These are phyloP conservation scores for Larimichthys polyactis DNA, from an alignment of 2,113 vertebrate genomes.

Conservation along the genomic window DNA sequence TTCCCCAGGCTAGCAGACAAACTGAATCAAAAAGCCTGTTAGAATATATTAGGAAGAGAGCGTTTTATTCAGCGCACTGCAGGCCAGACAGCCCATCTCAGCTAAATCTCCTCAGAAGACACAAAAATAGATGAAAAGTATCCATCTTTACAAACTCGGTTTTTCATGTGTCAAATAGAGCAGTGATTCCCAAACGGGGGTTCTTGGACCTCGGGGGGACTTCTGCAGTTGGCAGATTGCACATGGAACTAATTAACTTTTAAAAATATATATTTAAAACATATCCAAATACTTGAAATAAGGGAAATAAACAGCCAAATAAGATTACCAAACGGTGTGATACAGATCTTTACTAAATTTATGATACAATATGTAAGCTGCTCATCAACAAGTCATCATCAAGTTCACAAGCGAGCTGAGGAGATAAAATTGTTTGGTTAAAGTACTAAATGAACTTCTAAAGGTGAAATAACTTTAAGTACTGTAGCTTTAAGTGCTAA, in stretches of 20 bases:
- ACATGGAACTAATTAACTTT: neutral
- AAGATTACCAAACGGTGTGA: neutral
- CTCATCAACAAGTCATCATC: neutral
- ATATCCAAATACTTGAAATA: neutral
- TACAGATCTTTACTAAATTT: neutral
- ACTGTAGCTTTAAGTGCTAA: no score
- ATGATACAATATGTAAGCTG: neutral
- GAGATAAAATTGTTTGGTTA: no score
- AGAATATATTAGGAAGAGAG: conserved; percentile 31
- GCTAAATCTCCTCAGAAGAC: conserved; percentile 7
- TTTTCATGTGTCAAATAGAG: neutral
- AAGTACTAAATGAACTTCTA: no score
- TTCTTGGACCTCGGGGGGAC: neutral
- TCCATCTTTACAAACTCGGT: conserved; percentile 4
- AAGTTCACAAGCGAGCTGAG: no score
- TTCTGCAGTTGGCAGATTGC: no score
- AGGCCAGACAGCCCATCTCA: neutral
- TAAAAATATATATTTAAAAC: neutral
- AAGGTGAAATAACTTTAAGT: no score
- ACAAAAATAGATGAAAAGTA: conserved; percentile 11
- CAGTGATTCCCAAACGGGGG: neutral
- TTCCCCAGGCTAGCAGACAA: conserved; percentile 38
- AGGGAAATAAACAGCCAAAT: neutral
- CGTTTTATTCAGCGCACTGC: conserved; percentile 10
- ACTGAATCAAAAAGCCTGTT: conserved; percentile 40